Evolutionary conservation across 2,888 invertebrate species (phyloP), one percentile per base, ranked within the genome.

Genomic region (Ornithoptera alexandrae): DNA sequence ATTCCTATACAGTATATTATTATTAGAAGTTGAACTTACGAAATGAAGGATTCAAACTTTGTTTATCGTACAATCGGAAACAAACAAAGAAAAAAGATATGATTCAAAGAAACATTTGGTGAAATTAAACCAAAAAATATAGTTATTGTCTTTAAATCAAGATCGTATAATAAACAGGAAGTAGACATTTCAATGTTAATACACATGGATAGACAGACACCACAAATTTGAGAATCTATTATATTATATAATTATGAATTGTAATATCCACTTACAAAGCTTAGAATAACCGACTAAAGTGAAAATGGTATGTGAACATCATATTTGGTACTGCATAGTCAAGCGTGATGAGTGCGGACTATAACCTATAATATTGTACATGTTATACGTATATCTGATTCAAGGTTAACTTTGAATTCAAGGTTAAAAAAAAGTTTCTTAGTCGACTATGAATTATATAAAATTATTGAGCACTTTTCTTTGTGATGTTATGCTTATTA

Each of bases 1-100:
- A 70, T 18, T 62, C 59, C 59, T 70, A 70, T 66, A 70, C 63
- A 67, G 57, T 67, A 67, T 65, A 66, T 62, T 69, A 69, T 53
- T n/a, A 68, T 56, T 65, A 69, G n/a, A 68, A 63, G 22, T 53
- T n/a, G 2, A 30, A 30, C 24, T 59, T 59, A 59, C 22, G 12
- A 24, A 20, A 59, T 59, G 22, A 59, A 15, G 53, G 53, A 53
- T 1, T 18, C 53, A 53, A 6, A 12, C 18, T 53, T 53, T 53
- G 8, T 50, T 50, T 7, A 17, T 50, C 18, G 2, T 17, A 4
- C 1, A 53, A 18, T 5, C n/a, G n/a, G 17, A 36, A 60, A 20
- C 8, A 56, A 56, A 62, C n/a, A 18, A 56, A 53, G 10, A 8
- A 46, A 39, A 50, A 30, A 61, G 50, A n/a, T 22, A 63, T 17